These are phyloP conservation scores for Miniopterus natalensis DNA, from an alignment of 2,113 vertebrate genomes.

Conservation along the genomic window DNA sequence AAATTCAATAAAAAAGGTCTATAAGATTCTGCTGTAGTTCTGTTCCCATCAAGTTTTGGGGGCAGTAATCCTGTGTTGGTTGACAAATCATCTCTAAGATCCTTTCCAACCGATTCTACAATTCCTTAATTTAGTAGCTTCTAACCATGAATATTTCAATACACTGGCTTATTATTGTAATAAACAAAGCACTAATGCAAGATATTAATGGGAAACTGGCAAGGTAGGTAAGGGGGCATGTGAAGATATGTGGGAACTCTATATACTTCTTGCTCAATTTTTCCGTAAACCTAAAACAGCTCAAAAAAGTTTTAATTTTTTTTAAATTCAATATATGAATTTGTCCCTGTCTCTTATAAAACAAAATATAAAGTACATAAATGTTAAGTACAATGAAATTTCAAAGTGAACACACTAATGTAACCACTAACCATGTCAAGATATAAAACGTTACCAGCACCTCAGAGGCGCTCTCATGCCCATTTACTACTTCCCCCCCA, in stretches of 20 bases:
- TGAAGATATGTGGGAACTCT: too few relatives aligned
- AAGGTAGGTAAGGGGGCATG: accelerated
- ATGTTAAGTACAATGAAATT: not conserved
- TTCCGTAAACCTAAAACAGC: not conserved
- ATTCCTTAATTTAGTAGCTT: not conserved
- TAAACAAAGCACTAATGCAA: not conserved
- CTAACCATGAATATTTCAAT: not conserved
- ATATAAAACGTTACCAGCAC: too few relatives aligned
- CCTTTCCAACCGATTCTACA: not conserved
- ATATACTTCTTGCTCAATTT: not conserved
- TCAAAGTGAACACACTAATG: not conserved
- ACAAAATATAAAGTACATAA: not conserved
- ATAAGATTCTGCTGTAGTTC: not conserved
- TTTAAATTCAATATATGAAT: not conserved
- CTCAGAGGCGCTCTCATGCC: not conserved
- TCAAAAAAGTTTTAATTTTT: not conserved
- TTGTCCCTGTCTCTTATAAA: not conserved
- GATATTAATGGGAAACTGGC: not conserved
- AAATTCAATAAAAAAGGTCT: not conserved
- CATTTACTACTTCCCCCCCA: accelerated
- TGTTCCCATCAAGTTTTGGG: not conserved
- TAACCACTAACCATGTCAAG: not conserved
- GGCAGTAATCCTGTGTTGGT: not conserved
- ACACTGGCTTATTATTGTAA: not conserved
- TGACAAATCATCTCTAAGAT: not conserved